phyloP scores from a whole-genome alignment of 2,113 vertebrate genomes.

The Oryzias javanicus region DNA sequence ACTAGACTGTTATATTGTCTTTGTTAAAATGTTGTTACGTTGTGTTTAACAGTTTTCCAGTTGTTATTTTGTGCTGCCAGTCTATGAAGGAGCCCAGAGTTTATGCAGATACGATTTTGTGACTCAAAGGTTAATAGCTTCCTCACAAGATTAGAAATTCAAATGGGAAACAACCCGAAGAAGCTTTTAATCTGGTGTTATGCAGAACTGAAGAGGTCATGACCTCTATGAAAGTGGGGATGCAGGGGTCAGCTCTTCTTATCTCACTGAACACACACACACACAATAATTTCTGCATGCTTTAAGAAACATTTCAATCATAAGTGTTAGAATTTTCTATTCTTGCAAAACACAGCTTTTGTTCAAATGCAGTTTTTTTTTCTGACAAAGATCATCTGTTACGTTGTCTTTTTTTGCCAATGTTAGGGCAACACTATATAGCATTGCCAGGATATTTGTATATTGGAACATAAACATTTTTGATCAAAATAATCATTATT shows the following conservation, averaged over 20 bases:
- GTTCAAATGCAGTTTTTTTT: too few species aligned
- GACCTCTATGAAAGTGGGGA: conserved; percentile 3
- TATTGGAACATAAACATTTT: too few species aligned
- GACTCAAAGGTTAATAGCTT: conserved; percentile 33
- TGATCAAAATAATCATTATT: too few species aligned
- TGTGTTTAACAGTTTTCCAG: not conserved
- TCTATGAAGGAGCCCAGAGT: conserved; percentile 3
- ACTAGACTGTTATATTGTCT: not conserved
- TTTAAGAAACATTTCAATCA: too few species aligned
- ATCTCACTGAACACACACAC: not conserved
- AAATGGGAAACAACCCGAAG: conserved; percentile 11
- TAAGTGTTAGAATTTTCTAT: too few species aligned
- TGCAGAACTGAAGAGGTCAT: not conserved
- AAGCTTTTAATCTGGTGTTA: conserved; percentile 19
- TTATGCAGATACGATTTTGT: conserved; percentile 22
- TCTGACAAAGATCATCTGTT: too few species aligned
- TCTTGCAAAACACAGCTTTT: too few species aligned
- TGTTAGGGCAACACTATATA: too few species aligned
- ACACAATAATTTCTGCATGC: too few species aligned
- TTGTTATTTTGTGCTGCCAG: not conserved
- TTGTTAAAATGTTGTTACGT: not conserved
- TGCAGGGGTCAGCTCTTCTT: not conserved
- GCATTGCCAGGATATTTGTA: too few species aligned
- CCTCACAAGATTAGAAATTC: conserved; percentile 18
- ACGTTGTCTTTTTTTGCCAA: too few species aligned